Evolutionary conservation across 2,113 vertebrate genomes (phyloP).

Genomic region (Pelvicachromis taeniatus): DNA sequence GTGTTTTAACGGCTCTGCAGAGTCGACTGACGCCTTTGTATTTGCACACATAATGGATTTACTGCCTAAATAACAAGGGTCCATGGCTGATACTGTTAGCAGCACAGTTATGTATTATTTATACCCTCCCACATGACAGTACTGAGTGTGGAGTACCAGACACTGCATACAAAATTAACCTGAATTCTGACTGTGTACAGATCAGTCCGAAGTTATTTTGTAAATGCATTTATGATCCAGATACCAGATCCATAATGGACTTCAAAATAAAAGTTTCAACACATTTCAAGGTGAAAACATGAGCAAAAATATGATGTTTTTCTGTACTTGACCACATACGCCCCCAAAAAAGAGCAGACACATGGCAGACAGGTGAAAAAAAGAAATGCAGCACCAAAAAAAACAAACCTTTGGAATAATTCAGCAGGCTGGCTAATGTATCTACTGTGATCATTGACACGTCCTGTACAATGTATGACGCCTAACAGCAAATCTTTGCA

Average conservation of each 20-base stretch:
- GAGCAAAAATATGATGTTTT: neutral
- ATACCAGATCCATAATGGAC: neutral
- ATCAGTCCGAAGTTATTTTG: neutral
- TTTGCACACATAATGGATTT: slow-evolving; percentile 9
- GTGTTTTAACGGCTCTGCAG: neutral
- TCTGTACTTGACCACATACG: neutral
- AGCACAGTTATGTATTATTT: neutral
- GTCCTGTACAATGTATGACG: neutral
- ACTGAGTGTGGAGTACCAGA: neutral
- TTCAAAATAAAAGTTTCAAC: neutral
- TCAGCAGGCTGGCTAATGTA: neutral
- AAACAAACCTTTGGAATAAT: too few relatives aligned
- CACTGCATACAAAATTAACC: neutral
- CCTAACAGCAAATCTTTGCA: neutral
- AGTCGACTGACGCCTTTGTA: neutral
- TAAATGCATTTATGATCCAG: neutral
- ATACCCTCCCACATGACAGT: neutral
- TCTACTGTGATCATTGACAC: neutral
- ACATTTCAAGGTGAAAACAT: neutral
- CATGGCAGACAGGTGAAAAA: neutral
- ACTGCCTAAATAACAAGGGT: neutral
- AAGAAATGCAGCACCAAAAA: too few relatives aligned
- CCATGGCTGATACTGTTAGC: neutral
- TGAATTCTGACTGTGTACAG: neutral
- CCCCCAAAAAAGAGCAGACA: neutral